A percentile compares a stretch with the other conserved stretches of the same genome.
phyloP scores from a whole-genome alignment of 1,140 invertebrate species.

The Apis dorsata region DNA sequence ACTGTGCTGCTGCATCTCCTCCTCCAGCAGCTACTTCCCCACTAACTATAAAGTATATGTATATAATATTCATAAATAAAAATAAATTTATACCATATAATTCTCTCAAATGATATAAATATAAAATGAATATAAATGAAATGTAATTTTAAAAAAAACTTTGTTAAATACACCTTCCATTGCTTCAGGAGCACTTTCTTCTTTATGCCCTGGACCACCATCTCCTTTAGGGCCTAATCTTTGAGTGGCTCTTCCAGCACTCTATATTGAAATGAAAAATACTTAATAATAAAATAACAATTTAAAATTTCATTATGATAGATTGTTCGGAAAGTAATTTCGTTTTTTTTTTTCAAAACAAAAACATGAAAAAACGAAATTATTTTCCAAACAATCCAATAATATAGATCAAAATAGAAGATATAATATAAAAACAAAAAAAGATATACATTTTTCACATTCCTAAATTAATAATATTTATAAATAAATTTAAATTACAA shows the following conservation, averaged over 20 bases:
- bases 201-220: not conserved
- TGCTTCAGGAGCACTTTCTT: not conserved
- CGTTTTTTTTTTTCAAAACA: too few species aligned
- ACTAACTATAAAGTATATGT: not conserved
- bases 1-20: not conserved
- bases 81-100: not conserved
- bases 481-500: not conserved
- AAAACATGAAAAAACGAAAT: too few species aligned
- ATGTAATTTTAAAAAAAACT: not conserved
- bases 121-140: too few species aligned
- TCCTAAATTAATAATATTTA: not conserved
- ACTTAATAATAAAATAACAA: not conserved
- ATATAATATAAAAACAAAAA: not conserved
- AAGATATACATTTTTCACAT: not conserved
- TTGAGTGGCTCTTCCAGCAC: constrained; percentile 11
- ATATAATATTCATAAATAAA: not conserved
- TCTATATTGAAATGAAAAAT: constrained; percentile 33
- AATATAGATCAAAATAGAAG: not conserved
- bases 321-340: too few species aligned
- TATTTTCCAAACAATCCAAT: too few species aligned
- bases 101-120: not conserved
- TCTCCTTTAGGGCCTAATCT: not conserved
- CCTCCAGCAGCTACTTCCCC: not conserved
- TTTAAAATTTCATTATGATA: not conserved
- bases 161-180: constrained; percentile 14